Conservation (phyloP, 53 echinoderm and acorn worm genomes). For the Pentamera pediparva region DNA sequence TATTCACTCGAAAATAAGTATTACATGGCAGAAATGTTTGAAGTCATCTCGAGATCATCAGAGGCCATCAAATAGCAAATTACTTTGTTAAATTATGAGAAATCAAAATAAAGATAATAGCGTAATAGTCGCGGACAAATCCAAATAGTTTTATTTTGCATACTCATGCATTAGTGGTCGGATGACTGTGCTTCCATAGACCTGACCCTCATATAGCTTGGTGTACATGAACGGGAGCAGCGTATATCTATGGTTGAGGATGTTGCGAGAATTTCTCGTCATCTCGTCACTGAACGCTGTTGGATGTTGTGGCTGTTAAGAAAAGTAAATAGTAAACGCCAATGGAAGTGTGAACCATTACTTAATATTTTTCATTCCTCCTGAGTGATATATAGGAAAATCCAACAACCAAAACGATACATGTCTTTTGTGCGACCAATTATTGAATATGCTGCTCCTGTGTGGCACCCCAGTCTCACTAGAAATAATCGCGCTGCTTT, state of each 20-base stretch:
- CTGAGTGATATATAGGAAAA: background rate
- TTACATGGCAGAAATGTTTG: background rate
- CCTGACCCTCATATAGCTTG: constrained; percentile 71
- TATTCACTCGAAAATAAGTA: too few species aligned
- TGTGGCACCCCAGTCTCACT: background rate
- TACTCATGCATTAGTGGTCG: constrained; percentile 90
- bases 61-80: too few species aligned
- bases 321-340: too few species aligned
- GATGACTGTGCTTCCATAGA: constrained; percentile 70
- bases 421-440: background rate
- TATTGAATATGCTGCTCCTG: background rate
- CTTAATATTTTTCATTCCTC: too few species aligned
- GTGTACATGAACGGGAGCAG: constrained; percentile 89
- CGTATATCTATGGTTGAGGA: constrained; percentile 60
- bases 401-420: background rate
- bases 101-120: too few species aligned
- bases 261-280: constrained; percentile 49
- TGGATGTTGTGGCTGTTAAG: constrained; percentile 87
- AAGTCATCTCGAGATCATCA: too few species aligned
- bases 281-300: constrained; percentile 69
- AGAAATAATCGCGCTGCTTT: too few species aligned
- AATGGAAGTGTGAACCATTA: too few species aligned
- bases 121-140: too few species aligned
- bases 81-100: too few species aligned
- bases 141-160: too few species aligned